Percentiles rank a stretch among this genome's conserved stretches.
phyloP scores from a whole-genome alignment of 1,140 invertebrate species.

The Dendrolimus punctatus region DNA sequence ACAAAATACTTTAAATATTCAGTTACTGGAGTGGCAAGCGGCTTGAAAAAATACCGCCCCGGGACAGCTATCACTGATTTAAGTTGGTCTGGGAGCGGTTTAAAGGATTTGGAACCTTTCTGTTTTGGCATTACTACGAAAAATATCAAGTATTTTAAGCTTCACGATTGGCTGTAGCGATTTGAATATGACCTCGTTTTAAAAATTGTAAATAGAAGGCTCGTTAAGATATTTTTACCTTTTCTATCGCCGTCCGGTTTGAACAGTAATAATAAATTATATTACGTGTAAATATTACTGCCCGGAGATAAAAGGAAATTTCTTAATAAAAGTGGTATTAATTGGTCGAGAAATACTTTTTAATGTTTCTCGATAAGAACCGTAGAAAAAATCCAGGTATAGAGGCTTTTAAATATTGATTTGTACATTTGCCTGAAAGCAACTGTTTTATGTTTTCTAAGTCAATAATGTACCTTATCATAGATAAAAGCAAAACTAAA shows the following conservation, averaged over 20 bases:
- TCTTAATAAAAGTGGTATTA: constrained; percentile 38
- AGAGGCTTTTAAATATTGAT: no score
- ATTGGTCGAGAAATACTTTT: constrained; percentile 14
- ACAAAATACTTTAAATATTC: constrained; percentile 67
- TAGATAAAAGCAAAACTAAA: no score
- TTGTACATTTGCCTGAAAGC: no score
- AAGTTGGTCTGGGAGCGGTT: constrained; percentile 51
- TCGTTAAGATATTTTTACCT: constrained; percentile 29
- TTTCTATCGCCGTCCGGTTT: constrained; percentile 35
- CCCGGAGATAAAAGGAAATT: constrained; percentile 34
- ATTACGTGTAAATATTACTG: constrained; percentile 50
- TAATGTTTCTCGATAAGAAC: constrained; percentile 6
- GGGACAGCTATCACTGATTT: constrained; percentile 42
- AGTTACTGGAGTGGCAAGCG: constrained; percentile 60
- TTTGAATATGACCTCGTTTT: no score
- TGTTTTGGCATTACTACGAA: constrained; percentile 45
- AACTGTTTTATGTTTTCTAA: no score
- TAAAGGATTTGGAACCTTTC: constrained; percentile 60
- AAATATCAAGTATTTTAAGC: constrained; percentile 61
- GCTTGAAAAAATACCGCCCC: constrained; percentile 44
- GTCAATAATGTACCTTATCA: no score
- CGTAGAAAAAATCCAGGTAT: not conserved
- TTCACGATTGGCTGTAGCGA: constrained; percentile 54
- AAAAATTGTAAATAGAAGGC: no score
- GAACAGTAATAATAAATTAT: constrained; percentile 44